These are phyloP conservation scores for Chaetophractus vellerosus DNA, from an alignment of 2,797 vertebrate genomes.

Conservation along the genomic window DNA sequence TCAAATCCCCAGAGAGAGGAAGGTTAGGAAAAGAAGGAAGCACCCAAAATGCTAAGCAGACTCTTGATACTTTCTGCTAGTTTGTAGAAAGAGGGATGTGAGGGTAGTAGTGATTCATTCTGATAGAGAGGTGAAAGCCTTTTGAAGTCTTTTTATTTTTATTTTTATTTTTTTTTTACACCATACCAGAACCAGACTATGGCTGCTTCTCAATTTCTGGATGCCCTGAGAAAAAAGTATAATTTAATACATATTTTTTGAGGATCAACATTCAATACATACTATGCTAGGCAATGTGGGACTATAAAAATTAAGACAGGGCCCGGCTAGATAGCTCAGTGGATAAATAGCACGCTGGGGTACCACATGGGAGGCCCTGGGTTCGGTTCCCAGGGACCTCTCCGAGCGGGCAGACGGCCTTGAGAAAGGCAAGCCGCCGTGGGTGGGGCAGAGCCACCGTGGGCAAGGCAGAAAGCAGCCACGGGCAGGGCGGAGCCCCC, in stretches of 20 bases:
- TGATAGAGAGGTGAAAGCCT: not conserved
- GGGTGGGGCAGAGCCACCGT: no score
- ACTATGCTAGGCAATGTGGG: not conserved
- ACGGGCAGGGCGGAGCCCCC: no score
- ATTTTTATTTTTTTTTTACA: not conserved
- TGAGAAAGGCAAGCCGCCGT: no score
- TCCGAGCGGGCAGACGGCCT: no score
- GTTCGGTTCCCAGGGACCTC: no score
- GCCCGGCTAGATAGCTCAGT: no score
- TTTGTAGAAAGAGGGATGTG: not conserved
- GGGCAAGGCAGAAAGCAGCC: no score
- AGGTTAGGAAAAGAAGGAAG: not conserved
- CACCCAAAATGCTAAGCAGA: not conserved
- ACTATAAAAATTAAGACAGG: not conserved
- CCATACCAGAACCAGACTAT: not conserved
- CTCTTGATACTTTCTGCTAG: not conserved
- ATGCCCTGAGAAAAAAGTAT: not conserved
- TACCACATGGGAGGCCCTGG: no score
- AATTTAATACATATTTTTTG: constrained; percentile 47
- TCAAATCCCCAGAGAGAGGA: not conserved
- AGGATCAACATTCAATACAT: not conserved
- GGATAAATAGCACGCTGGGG: no score
- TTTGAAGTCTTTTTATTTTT: not conserved
- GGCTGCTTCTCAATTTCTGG: not conserved
- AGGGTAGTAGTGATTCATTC: not conserved